A percentile compares a stretch with the other conserved stretches of the same genome.
phyloP scores from a whole-genome alignment of 2,797 vertebrate species.

The Apogon talboti region DNA sequence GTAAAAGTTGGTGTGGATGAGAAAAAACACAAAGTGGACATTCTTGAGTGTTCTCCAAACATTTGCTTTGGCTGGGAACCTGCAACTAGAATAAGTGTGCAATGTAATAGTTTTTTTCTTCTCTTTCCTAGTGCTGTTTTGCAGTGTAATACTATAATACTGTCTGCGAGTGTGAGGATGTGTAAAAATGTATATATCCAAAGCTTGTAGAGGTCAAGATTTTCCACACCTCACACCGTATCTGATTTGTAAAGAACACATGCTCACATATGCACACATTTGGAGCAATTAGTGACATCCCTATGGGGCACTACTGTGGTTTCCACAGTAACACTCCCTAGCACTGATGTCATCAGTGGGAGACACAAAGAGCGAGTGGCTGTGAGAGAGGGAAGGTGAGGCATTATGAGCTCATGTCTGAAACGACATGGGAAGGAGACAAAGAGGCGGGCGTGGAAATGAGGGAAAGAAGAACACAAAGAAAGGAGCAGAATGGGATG shows the following conservation, averaged over 20 bases:
- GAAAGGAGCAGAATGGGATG: constrained; percentile 11
- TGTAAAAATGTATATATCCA: constrained; percentile 5
- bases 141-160: neutral
- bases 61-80: constrained; percentile 19
- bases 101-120: constrained; percentile 7
- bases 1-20: constrained; percentile 24
- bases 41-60: constrained; percentile 25
- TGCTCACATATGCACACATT: constrained; percentile 32
- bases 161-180: neutral
- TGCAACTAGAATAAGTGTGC: neutral
- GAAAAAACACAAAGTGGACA: constrained; percentile 26
- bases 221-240: constrained; percentile 9
- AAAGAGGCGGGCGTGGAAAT: constrained; percentile 25
- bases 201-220: constrained; percentile 1
- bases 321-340: constrained; percentile 74
- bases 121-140: neutral
- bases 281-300: constrained; percentile 65
- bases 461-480: neutral
- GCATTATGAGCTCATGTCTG: constrained; percentile 74
- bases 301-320: constrained; percentile 54
- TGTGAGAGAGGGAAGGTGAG: constrained; percentile 34
- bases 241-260: constrained; percentile 35
- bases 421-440: constrained; percentile 30
- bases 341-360: constrained; percentile 71
- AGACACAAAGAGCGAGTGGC: constrained; percentile 68